Evolutionary conservation across 2,113 vertebrate genomes (phyloP).

Genomic region (Antennarius striatus): DNA sequence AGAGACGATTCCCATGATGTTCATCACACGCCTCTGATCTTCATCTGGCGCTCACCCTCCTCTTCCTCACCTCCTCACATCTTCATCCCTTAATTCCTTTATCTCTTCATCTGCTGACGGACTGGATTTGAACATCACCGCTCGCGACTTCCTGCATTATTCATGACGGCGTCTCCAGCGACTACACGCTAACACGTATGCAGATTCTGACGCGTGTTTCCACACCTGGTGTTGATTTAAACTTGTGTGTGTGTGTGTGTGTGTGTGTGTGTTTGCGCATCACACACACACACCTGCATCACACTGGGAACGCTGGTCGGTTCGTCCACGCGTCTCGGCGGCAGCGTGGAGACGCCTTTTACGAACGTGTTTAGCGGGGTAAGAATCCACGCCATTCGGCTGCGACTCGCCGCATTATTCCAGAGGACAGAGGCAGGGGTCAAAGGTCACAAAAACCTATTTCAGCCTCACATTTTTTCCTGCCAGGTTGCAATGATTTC

Average conservation of each 20-base stretch:
- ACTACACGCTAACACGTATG: too few relatives aligned
- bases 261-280: not conserved
- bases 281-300: not conserved
- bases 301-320: not conserved
- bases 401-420: not conserved
- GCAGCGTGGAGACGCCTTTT: too few relatives aligned
- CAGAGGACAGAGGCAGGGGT: not conserved
- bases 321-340: not conserved
- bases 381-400: not conserved
- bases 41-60: too few relatives aligned
- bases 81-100: too few relatives aligned
- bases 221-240: too few relatives aligned
- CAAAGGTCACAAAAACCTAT: conserved; percentile 28
- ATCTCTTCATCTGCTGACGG: too few relatives aligned
- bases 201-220: not conserved
- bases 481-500: not conserved
- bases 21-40: too few relatives aligned
- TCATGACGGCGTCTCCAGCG: too few relatives aligned
- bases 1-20: too few relatives aligned
- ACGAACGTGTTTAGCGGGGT: not conserved
- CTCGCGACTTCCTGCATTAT: too few relatives aligned
- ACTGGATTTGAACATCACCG: too few relatives aligned
- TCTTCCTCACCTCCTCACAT: too few relatives aligned
- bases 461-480: not conserved
- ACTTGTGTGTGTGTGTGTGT: not conserved